Evolutionary conservation across 2,888 invertebrate genomes (phyloP), one percentile per base, ranked within the genome.

Genomic region (Pardosa pseudoannulata): DNA sequence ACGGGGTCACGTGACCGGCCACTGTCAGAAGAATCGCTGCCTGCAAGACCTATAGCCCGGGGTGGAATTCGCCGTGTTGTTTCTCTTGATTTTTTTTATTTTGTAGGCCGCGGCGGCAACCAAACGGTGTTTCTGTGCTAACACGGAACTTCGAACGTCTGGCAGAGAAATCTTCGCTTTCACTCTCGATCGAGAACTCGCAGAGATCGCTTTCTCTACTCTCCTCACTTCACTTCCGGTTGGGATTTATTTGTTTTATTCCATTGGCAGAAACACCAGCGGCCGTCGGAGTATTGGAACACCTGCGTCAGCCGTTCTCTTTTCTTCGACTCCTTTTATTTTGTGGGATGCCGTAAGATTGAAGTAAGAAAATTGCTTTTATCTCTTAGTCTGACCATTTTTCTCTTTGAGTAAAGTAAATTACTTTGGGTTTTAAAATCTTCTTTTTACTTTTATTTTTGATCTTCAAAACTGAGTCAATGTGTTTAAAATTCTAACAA

Each of bases 101-200:
- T 27, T 19, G 46, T 28, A 13, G 19, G 32, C 28, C 28, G 72
- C 31, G 3, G n/a, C 31, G 16, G 74, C 50, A 76, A 76, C 23
- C 79, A 62, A 87, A 87, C 65, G 46, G 80, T 87, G 86, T 87
- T 87, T 80, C 86, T 87, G 86, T 87, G 86, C 71, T 87, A 87
- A 80, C 75, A 65, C 74, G 86, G 74, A 87, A 74, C 75, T 41
- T n/a, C 29, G 50, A 50, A 68, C 71, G 56, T 71, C 76, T 78
- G 78, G 41, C 56, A 56, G 23, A 19, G 56, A 70, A 28, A 71
- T 80, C 73, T 50, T 79, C 71, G 71, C 50, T 70, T 28, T 78
- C 75, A 72, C 79, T 87, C 56, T 87, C 80, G 27, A 46, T 70
- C 75, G 13, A 31, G 68, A 50, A 46, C 56, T 71, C 23, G 62